Percentiles rank a stretch among this genome's conserved stretches.
Conservation (phyloP, 2,797 vertebrate species). For the Epinephelus coioides region DNA sequence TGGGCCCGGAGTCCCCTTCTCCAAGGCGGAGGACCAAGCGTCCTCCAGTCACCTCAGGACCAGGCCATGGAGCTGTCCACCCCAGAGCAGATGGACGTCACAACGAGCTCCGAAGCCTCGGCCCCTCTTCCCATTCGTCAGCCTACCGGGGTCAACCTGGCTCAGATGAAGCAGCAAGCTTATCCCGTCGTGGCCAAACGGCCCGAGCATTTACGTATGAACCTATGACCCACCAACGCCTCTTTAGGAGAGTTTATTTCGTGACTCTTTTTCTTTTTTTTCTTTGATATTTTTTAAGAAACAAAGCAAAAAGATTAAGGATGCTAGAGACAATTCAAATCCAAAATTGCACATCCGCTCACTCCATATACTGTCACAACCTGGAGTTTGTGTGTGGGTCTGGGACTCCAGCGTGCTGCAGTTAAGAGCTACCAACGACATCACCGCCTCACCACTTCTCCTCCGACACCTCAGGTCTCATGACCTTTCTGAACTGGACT, state of each 20-base stretch:
- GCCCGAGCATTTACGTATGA: constrained; percentile 99
- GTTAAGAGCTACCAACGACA: constrained; percentile 45
- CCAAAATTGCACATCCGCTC: constrained; percentile 71
- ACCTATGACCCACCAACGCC: constrained; percentile 92
- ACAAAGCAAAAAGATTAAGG: constrained; percentile 70
- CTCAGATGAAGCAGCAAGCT: constrained; percentile 95
- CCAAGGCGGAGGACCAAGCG: constrained; percentile 59
- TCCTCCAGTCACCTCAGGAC: constrained; percentile 86
- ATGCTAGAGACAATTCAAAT: constrained; percentile 77
- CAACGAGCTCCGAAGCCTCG: constrained; percentile 92
- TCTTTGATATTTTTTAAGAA: constrained; percentile 74
- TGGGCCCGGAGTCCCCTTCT: constrained; percentile 93
- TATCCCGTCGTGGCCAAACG: constrained; percentile 95
- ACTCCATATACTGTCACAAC: constrained; percentile 67
- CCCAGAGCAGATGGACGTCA: constrained; percentile 97
- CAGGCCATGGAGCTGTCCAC: constrained; percentile 95
- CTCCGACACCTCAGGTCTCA: constrained; percentile 66
- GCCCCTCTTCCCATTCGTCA: constrained; percentile 97
- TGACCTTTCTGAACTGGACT: constrained; percentile 67
- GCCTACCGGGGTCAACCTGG: constrained; percentile 88
- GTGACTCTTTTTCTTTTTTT: constrained; percentile 57
- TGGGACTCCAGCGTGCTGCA: constrained; percentile 45
- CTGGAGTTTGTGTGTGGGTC: constrained; percentile 55
- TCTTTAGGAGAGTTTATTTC: constrained; percentile 75
- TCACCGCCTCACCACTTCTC: constrained; percentile 53